Evolutionary conservation across 2,888 invertebrate species (phyloP).

Genomic region (Noctua janthe): DNA sequence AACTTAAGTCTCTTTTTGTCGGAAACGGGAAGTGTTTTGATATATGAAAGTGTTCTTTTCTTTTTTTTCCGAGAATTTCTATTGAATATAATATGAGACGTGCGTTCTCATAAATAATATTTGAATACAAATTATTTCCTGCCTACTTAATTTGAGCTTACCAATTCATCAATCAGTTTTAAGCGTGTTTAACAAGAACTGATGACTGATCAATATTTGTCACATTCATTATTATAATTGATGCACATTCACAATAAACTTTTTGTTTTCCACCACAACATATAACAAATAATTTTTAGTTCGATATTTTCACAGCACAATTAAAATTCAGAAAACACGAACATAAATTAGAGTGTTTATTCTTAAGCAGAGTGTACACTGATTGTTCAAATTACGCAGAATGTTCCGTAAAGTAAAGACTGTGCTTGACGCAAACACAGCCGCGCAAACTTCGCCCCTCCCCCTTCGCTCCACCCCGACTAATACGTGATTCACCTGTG

Average conservation of each 20-base stretch:
- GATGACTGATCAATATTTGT: not conserved
- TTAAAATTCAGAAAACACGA: conserved; percentile 2
- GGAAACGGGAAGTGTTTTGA: conserved; percentile 26
- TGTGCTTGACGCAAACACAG: conserved; percentile 48
- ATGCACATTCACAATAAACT: not conserved
- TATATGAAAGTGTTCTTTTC: not conserved
- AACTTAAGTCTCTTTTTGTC: conserved; percentile 56
- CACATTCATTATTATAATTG: not conserved
- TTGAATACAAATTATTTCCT: not conserved
- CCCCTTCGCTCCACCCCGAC: conserved; percentile 7
- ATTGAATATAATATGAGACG: not conserved
- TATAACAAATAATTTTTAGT: not conserved
- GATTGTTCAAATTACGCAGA: conserved; percentile 41
- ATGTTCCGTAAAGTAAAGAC: conserved; percentile 33
- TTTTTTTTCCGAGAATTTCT: not conserved
- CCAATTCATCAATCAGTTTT: not conserved
- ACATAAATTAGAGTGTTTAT: conserved; percentile 11
- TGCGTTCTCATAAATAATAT: not conserved
- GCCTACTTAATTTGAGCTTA: not conserved
- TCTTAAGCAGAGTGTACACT: conserved; percentile 32
- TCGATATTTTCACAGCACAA: not conserved
- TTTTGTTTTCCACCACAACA: not conserved
- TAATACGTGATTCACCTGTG: conserved; percentile 62
- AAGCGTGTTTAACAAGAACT: not conserved
- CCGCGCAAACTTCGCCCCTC: conserved; percentile 27